These are phyloP conservation scores for Zapornia atra DNA, from an alignment of 2,113 vertebrate species.

Conservation along the genomic window DNA sequence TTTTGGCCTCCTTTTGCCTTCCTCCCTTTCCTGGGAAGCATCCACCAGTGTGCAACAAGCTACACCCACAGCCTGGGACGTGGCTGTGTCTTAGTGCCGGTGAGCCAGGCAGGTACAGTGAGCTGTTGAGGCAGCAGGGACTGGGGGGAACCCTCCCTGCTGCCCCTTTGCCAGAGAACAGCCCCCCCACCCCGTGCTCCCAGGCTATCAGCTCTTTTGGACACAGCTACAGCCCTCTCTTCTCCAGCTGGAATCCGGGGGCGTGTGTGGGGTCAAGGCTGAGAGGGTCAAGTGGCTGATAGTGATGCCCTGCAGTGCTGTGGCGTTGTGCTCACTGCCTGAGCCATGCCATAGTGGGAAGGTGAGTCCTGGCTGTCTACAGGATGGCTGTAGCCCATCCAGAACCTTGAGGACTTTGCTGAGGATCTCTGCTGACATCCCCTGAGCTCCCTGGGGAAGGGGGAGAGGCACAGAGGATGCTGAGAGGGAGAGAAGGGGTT, in stretches of 20 bases:
- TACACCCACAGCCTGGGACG: background rate
- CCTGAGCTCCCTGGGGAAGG: background rate
- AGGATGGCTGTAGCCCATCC: background rate
- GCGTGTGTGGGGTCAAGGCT: background rate
- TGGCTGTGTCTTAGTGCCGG: background rate
- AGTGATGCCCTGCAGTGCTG: rapidly evolving
- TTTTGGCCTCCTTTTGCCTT: background rate
- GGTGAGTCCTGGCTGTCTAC: background rate
- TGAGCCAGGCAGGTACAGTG: background rate
- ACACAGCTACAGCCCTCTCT: background rate
- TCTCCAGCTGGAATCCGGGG: background rate
- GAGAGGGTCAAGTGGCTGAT: background rate
- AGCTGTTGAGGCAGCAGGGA: background rate
- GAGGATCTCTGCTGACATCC: background rate
- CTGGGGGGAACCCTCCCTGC: background rate
- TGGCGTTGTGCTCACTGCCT: rapidly evolving
- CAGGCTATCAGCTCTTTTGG: background rate
- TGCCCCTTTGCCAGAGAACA: background rate
- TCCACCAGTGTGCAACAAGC: background rate
- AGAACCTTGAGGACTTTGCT: background rate
- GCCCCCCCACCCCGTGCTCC: background rate
- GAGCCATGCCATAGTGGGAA: background rate
- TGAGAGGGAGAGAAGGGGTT: background rate
- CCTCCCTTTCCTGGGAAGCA: background rate
- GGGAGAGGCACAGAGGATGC: background rate